These are phyloP conservation scores for Lagocephalus sceleratus DNA, from an alignment of 2,797 vertebrate genomes.

Conservation along the genomic window DNA sequence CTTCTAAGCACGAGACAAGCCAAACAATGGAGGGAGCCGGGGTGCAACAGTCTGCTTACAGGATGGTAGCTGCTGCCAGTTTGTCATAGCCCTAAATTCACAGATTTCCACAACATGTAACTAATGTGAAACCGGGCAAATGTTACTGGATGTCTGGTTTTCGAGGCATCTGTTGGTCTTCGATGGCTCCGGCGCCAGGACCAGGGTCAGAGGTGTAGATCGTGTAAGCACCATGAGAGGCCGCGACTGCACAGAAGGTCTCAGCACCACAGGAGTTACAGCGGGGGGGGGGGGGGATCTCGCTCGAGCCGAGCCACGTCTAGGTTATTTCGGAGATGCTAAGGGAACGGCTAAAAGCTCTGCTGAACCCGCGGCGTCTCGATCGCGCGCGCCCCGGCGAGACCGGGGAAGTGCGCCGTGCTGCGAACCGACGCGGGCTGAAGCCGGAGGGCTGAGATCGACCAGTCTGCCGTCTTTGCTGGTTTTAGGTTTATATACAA, in stretches of 20 bases:
- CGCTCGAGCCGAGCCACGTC: slow-evolving; percentile 37
- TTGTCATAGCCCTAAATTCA: slow-evolving; percentile 28
- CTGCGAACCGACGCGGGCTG: slow-evolving; percentile 30
- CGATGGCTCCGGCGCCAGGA: slow-evolving; percentile 49
- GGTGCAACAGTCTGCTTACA: slow-evolving; percentile 53
- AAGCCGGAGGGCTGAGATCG: slow-evolving; percentile 46
- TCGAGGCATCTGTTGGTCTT: slow-evolving; percentile 48
- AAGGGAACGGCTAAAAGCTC: slow-evolving; percentile 34
- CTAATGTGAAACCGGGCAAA: slow-evolving; percentile 12
- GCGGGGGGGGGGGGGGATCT: slow-evolving; percentile 58
- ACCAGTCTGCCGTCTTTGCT: slow-evolving; percentile 70
- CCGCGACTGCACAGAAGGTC: slow-evolving; percentile 54
- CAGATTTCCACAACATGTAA: slow-evolving; percentile 9
- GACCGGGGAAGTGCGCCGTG: slow-evolving; percentile 22
- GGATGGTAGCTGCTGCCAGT: slow-evolving; percentile 60
- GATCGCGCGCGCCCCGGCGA: slow-evolving; percentile 6
- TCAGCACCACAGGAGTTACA: slow-evolving; percentile 74
- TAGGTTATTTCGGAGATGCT: slow-evolving; percentile 29
- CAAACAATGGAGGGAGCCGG: slow-evolving; percentile 48
- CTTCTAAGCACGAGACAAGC: slow-evolving; percentile 51
- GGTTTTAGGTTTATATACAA: slow-evolving; percentile 73
- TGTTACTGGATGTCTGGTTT: slow-evolving; percentile 20
- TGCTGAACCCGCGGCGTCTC: slow-evolving; percentile 23
- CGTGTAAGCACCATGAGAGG: slow-evolving; percentile 71
- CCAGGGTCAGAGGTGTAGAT: slow-evolving; percentile 52